Evolutionary conservation across 1,140 invertebrate genomes (phyloP), one percentile per base, ranked within the genome.

Genomic region (Achatina immaculata): DNA sequence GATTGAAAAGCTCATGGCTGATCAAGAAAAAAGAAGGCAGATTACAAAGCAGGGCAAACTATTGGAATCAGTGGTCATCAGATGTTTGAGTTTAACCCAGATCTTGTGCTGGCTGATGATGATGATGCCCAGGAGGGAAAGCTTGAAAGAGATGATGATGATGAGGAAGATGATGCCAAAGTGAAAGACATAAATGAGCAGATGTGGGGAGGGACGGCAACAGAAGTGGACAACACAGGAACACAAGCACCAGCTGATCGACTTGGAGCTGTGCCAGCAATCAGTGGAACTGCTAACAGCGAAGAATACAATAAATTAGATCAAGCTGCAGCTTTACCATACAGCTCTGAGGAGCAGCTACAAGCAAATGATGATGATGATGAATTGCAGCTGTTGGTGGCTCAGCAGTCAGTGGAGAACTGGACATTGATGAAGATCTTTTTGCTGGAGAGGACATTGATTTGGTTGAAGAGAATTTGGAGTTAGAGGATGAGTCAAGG

Each of bases 51-150:
- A 31, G 91, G 90, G 11, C 95, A 90, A 95, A 95, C 92, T 94
- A 82, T 96, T 87, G 97, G 96, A 48, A 94, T 99, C 43, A 99
- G 96, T 82, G 99, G 99, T 75, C 94, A 98, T 84, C 99, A 99
- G 93, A 98, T 99, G 96, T 99, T 99, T 92, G 98, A 95, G 83
- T 99, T 99, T 92, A 98, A 99, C 93, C 98, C 98, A 24, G 96
- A 98, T 84, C 92, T 99, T 89, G 95, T 96, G 11, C 92, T 92
- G 45, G 92, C 91, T 65, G 90, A 91, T 81, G 89, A 92, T 75
- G 90, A 91, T 48, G 90, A 91, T 40, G 90, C 88, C 28, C 85
- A 88, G 28, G 90, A 88, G 48, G 86, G 74, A 36, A 78, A 48
- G 21, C 75, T 86, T 40, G 79, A 83, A 36, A 77, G 83, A 51